A percentile compares a stretch with the other conserved stretches of the same genome.
Evolutionary conservation across 35 echinoderm and acorn worm species (phyloP).

Genomic region (Anneissia japonica): DNA sequence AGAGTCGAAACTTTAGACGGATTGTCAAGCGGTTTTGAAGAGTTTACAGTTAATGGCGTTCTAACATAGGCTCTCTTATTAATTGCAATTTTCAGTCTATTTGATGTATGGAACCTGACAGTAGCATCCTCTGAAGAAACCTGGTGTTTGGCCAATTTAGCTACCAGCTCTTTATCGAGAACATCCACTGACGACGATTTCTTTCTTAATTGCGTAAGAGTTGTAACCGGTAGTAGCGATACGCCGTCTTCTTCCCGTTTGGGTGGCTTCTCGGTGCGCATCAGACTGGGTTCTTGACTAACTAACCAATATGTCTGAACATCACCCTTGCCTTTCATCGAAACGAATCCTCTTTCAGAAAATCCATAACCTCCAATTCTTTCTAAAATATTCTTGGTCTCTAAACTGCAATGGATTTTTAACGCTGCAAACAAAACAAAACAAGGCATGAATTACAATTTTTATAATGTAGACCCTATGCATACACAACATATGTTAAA

Average conservation of each 20-base stretch:
- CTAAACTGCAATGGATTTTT: slow-evolving; percentile 84
- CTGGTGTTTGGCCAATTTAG: not conserved
- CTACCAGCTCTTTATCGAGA: not conserved
- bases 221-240: not conserved
- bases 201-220: not conserved
- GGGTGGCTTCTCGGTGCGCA: not conserved
- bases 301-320: slow-evolving; percentile 79
- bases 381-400: slow-evolving; percentile 50
- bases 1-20: not conserved
- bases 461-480: not conserved
- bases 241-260: not conserved
- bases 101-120: not conserved
- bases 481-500: too few relatives aligned
- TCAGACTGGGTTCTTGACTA: slow-evolving; percentile 20
- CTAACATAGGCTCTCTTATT: not conserved
- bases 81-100: not conserved
- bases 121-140: not conserved
- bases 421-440: slow-evolving; percentile 44
- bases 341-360: slow-evolving; percentile 66
- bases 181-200: not conserved
- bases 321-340: slow-evolving; percentile 94
- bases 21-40: not conserved
- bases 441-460: not conserved
- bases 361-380: slow-evolving; percentile 62
- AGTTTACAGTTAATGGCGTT: not conserved